phyloP scores from a whole-genome alignment of 2,113 vertebrate species.

The Trogon surrucura region DNA sequence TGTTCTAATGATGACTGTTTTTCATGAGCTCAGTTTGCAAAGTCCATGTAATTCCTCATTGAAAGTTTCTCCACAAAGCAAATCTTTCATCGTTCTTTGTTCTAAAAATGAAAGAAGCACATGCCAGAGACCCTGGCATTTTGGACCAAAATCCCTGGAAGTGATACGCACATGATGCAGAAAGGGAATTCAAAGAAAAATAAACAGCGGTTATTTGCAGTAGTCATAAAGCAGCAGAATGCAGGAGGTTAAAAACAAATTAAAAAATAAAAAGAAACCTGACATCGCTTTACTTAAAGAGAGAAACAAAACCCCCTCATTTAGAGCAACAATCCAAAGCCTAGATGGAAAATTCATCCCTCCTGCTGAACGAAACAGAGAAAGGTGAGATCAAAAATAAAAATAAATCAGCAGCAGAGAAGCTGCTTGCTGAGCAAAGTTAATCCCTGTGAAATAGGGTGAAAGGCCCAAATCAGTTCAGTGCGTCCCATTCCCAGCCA shows the following conservation, averaged over 20 bases:
- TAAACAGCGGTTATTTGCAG: fast-evolving
- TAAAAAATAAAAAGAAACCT: neutral
- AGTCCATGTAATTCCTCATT: constrained; percentile 73
- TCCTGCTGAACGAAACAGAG: neutral
- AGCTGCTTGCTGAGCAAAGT: neutral
- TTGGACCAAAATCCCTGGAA: neutral
- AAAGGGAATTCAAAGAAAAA: neutral
- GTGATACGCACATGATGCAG: neutral
- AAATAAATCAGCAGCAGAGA: neutral
- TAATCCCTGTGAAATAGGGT: neutral
- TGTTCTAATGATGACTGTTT: neutral
- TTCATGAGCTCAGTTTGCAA: constrained; percentile 24
- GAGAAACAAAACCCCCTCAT: constrained; percentile 22
- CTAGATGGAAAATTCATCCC: neutral
- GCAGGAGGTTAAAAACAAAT: constrained; percentile 32
- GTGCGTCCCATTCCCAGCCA: neutral
- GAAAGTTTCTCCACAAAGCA: constrained; percentile 43
- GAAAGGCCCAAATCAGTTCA: neutral
- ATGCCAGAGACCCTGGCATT: neutral
- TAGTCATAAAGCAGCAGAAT: constrained; percentile 34
- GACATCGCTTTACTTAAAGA: neutral
- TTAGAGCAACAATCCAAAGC: neutral
- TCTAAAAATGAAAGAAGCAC: constrained; percentile 34
- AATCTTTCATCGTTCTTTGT: neutral
- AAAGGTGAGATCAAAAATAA: neutral